Percentiles rank a stretch among this genome's conserved stretches.
phyloP scores from a whole-genome alignment of 2,797 vertebrate species.

The Borostomias antarcticus region DNA sequence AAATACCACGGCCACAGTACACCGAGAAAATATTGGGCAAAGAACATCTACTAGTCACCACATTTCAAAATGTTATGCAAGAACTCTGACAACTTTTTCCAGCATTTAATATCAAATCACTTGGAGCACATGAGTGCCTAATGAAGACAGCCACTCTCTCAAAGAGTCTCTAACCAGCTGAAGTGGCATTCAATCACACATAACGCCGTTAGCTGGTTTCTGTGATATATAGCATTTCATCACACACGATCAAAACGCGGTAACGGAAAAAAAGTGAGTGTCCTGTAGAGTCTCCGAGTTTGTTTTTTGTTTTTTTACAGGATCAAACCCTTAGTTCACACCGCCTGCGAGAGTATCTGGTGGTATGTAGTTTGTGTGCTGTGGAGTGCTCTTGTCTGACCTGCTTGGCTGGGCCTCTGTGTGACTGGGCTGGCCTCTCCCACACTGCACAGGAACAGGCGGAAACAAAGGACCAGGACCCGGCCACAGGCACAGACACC shows the following conservation, averaged over 20 bases:
- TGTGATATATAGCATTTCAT: no score
- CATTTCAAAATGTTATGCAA: background rate
- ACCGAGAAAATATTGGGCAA: slow-evolving; percentile 32
- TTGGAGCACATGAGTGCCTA: background rate
- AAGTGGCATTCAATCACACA: no score
- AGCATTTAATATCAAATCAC: background rate
- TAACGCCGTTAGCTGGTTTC: no score
- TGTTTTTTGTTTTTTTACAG: no score
- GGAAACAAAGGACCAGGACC: slow-evolving; percentile 54
- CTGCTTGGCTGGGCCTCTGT: slow-evolving; percentile 44
- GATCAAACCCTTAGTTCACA: slow-evolving; percentile 10
- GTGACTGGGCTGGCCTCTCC: slow-evolving; percentile 35
- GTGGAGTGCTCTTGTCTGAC: slow-evolving; percentile 44
- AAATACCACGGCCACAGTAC: slow-evolving; percentile 57
- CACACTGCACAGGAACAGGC: slow-evolving; percentile 33
- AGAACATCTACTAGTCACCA: no score
- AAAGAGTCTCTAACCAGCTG: no score
- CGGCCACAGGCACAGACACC: slow-evolving; percentile 62
- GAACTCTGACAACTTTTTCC: background rate
- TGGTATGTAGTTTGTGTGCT: slow-evolving; percentile 32
- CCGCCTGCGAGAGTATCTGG: slow-evolving; percentile 18
- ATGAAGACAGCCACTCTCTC: background rate
- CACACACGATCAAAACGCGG: no score
- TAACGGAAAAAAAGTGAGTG: no score
- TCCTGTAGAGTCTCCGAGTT: no score